phyloP scores from a whole-genome alignment of 2,888 invertebrate species.

The Meloe dianella region DNA sequence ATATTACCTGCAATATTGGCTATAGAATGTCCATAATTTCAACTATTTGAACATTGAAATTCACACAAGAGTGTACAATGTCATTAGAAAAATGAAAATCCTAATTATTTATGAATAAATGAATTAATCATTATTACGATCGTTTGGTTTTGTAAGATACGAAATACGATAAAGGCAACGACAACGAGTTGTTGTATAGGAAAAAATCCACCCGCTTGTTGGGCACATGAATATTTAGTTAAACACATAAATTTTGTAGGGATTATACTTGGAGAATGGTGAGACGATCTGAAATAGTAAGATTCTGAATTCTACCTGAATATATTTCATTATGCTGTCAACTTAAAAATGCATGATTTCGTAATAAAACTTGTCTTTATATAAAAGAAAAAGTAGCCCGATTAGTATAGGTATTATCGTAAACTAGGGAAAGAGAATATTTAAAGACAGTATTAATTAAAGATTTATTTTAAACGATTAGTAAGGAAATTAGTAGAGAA shows the following conservation, averaged over 20 bases:
- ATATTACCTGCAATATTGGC: neutral
- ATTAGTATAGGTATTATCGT: too few species aligned
- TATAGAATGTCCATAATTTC: neutral
- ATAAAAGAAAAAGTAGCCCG: too few species aligned
- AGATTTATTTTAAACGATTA: conserved; percentile 42
- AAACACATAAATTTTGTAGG: conserved; percentile 21
- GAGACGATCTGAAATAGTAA: conserved; percentile 10
- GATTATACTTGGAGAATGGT: neutral
- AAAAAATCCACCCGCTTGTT: neutral
- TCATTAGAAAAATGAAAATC: too few species aligned
- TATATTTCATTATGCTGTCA: neutral
- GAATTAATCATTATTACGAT: too few species aligned
- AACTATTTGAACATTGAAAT: neutral
- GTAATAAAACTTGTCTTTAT: neutral
- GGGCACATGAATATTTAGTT: conserved; percentile 18
- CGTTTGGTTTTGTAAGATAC: too few species aligned
- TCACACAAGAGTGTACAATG: neutral
- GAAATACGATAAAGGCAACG: neutral
- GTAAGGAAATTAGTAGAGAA: conserved; percentile 41
- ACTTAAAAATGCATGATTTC: neutral
- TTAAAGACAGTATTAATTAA: conserved; percentile 43
- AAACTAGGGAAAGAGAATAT: neutral
- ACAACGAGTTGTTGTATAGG: neutral
- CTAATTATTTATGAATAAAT: too few species aligned
- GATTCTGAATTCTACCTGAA: neutral